phyloP scores from a whole-genome alignment of 1,140 invertebrate genomes.

The Scaptomyza hsui region DNA sequence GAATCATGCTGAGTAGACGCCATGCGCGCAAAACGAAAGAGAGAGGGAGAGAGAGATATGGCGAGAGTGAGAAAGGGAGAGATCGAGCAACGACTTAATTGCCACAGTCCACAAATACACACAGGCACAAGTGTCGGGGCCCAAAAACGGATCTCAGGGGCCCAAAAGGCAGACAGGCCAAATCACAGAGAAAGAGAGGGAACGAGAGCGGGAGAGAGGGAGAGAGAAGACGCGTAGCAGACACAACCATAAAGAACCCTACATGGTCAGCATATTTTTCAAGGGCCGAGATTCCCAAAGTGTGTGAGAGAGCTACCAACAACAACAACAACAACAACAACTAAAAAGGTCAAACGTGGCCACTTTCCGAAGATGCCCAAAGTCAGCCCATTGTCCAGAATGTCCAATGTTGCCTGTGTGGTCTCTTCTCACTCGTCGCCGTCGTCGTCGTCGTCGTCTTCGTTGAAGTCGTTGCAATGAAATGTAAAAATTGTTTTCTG shows the following conservation, averaged over 20 bases:
- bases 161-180: constrained; percentile 7
- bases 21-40: constrained; percentile 26
- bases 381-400: constrained; percentile 40
- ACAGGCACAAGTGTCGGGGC: constrained; percentile 43
- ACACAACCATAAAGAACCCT: constrained; percentile 64
- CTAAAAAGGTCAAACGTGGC: constrained; percentile 56
- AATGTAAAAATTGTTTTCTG: constrained; percentile 55
- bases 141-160: constrained; percentile 33
- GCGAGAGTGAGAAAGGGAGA: background rate
- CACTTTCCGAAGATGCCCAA: constrained; percentile 34
- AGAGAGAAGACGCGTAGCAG: constrained; percentile 22
- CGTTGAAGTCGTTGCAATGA: constrained; percentile 10
- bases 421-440: constrained; percentile 23
- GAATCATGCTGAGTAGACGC: constrained; percentile 58
- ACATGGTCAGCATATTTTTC: constrained; percentile 52
- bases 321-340: constrained; percentile 15
- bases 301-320: constrained; percentile 32
- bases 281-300: constrained; percentile 44
- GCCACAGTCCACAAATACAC: constrained; percentile 21
- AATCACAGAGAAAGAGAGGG: background rate
- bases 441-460: constrained; percentile 25
- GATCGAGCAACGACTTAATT: constrained; percentile 50
- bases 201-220: background rate
- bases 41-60: background rate
- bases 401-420: constrained; percentile 44